Base-by-base conservation (phyloP, 2,888 invertebrate genomes). In the Syrphus vitripennis region DNA sequence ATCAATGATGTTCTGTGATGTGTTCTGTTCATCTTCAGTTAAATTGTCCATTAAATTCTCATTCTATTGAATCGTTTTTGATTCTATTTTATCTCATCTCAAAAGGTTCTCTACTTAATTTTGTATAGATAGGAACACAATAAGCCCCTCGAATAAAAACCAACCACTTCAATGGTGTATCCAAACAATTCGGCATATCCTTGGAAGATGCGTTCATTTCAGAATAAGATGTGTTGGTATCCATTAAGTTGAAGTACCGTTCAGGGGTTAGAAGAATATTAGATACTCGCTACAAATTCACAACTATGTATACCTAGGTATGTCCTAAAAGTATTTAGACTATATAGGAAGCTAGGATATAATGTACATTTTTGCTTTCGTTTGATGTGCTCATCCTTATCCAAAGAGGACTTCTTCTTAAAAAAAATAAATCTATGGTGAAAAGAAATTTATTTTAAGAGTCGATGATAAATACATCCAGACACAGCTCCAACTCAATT, bases 161-260 rank as follows among this genome's bases (percentile, higher is more conserved):
- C 70, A 67, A 65, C 70, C 50, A 59, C 75, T 84, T 67, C 50
- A 75, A 71, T 29, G 48, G 65, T 55, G 45, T 83, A 78, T 63
- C 55, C 50, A 83, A 34, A 72, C 16, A 72, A n/a, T n/a, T n/a
- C n/a, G n/a, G n/a, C 67, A 31, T 69, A 74, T 74, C 34, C 65
- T 83, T 67, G 24, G 19, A 42, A 69, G 63, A 55, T 48, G 29
- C 48, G 10, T 78, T 45, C 78, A 48, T n/a, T n/a, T n/a, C n/a
- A 70, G 70, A 45, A 78, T 31, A 75, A 83, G 83, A 83, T 79
- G 75, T 83, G 74, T 65, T n/a, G n/a, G 12, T 21, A 79, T 75
- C 78, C 79, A 78, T 75, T 79, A 74, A 83, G 69, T 19, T 75
- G 71, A 65, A 83, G 83, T 75, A 79, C 74, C 63, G 74, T 63